phyloP scores from a whole-genome alignment of 2,797 vertebrate genomes.

The Molothrus ater region DNA sequence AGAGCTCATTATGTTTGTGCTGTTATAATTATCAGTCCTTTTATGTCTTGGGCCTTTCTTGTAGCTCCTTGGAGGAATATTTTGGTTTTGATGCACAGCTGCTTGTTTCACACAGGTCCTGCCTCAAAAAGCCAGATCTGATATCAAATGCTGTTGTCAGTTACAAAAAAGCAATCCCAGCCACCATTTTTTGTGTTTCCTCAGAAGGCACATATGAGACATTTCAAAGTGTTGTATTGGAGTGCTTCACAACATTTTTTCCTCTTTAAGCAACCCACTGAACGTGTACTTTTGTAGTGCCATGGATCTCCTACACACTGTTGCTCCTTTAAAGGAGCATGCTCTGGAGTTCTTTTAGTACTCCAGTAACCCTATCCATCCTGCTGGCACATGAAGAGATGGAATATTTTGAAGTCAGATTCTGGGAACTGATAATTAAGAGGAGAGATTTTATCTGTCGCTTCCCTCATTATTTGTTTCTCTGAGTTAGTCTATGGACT shows the following conservation, averaged over 20 bases:
- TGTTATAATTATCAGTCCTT: conserved; percentile 58
- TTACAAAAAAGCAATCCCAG: background rate
- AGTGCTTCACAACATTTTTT: background rate
- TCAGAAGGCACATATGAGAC: background rate
- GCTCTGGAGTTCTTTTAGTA: background rate
- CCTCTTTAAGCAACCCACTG: background rate
- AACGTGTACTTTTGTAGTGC: background rate
- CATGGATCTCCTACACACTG: background rate
- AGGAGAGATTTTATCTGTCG: background rate
- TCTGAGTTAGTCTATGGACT: background rate
- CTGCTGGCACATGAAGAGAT: background rate
- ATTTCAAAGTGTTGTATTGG: conserved; percentile 1
- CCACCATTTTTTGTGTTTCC: background rate
- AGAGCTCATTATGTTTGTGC: conserved; percentile 31
- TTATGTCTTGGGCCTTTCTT: conserved; percentile 55
- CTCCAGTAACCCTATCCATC: background rate
- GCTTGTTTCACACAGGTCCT: conserved; percentile 45
- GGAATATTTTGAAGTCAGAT: background rate
- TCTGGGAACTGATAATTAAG: background rate
- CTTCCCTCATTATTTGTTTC: background rate
- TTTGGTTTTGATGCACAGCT: conserved; percentile 50
- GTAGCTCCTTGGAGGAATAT: conserved; percentile 33
- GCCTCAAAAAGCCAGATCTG: conserved; percentile 17
- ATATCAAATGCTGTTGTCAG: conserved; percentile 2
- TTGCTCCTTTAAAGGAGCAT: background rate